Evolutionary conservation across 2,113 vertebrate genomes (phyloP).

Genomic region (Pleuronectes platessa): DNA sequence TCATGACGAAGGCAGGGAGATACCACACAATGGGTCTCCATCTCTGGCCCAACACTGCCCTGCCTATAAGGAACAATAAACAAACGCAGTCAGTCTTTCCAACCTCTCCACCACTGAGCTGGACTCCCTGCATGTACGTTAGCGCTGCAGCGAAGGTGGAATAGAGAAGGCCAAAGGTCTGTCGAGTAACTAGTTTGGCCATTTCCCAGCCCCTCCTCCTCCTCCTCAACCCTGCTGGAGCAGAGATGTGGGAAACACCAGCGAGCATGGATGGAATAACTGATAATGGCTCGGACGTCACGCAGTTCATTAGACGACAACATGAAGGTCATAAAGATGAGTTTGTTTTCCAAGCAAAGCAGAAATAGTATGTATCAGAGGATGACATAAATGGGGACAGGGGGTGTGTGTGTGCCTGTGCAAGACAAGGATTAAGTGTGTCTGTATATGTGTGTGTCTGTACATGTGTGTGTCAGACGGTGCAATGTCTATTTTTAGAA

Average conservation of each 20-base stretch:
- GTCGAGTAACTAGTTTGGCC: background rate
- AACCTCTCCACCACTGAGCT: conserved; percentile 59
- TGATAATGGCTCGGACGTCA: conserved; percentile 67
- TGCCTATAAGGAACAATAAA: conserved; percentile 78
- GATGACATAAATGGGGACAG: conserved; percentile 33
- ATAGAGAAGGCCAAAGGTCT: conserved; percentile 42
- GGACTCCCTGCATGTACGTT: conserved; percentile 33
- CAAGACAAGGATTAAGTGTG: background rate
- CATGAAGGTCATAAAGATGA: conserved; percentile 55
- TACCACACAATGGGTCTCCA: conserved; percentile 75
- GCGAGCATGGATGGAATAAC: conserved; percentile 54
- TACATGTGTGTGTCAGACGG: background rate
- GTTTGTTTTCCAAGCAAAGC: conserved; percentile 55
- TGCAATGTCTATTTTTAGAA: conserved; percentile 31
- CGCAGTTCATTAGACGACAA: conserved; percentile 47
- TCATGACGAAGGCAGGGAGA: conserved; percentile 76
- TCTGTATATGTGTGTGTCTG: background rate
- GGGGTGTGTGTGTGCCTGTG: conserved; percentile 3
- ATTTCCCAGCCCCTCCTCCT: background rate
- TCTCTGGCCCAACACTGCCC: conserved; percentile 72
- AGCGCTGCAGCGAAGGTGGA: conserved; percentile 45
- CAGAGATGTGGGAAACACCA: conserved; percentile 18
- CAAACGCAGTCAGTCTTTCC: conserved; percentile 72
- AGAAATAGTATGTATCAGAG: conserved; percentile 69
- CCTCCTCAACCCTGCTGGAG: conserved; percentile 21